Conservation (phyloP, 2,888 invertebrate species). For the Cosmopolites sordidus region DNA sequence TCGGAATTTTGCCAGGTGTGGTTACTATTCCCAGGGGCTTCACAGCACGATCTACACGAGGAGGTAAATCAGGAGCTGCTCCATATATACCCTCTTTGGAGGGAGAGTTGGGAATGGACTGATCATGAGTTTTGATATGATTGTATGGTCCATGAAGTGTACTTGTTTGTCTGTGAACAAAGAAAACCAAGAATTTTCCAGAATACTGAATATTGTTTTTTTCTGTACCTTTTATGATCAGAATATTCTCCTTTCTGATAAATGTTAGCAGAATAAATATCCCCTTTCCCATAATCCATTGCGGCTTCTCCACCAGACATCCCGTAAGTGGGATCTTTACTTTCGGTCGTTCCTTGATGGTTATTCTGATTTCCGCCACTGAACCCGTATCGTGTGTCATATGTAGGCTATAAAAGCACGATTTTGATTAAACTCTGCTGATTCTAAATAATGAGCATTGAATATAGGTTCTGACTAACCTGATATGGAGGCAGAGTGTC, state of each 20-base stretch:
- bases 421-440: conserved; percentile 55
- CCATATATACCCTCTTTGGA: conserved; percentile 43
- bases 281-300: conserved; percentile 32
- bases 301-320: conserved; percentile 42
- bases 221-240: conserved; percentile 38
- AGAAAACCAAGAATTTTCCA: neutral
- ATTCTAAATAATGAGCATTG: neutral
- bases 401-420: conserved; percentile 41
- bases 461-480: conserved; percentile 48
- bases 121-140: conserved; percentile 41
- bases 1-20: conserved; percentile 37
- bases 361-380: conserved; percentile 32
- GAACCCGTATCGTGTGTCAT: conserved; percentile 47
- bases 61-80: conserved; percentile 74
- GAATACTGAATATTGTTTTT: neutral
- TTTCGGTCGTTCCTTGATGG: conserved; percentile 32
- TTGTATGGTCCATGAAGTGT: conserved; percentile 43
- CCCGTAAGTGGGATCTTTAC: conserved; percentile 42
- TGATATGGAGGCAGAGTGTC: conserved; percentile 84
- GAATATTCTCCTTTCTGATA: conserved; percentile 28
- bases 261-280: conserved; percentile 31
- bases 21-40: conserved; percentile 62
- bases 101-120: conserved; percentile 19
- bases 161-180: conserved; percentile 43
- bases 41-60: conserved; percentile 71